Evolutionary conservation across 2,888 invertebrate species (phyloP), one percentile per base, ranked within the genome.

Genomic region (Volucella zonaria): DNA sequence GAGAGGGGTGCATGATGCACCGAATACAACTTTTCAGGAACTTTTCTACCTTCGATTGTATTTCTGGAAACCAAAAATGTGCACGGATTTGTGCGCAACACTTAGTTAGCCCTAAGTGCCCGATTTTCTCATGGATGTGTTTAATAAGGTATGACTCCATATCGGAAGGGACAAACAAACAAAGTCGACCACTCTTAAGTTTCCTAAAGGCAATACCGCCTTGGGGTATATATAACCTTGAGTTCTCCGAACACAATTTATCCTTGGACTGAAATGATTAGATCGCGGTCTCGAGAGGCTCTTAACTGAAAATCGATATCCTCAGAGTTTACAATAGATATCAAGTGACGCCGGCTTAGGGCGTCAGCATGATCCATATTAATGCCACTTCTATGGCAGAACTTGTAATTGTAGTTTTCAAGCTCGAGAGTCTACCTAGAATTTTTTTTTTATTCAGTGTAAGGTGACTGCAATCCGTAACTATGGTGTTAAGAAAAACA

Each of bases 91-190:
- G 18, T 18, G 1, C 18, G 1, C 18, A 18, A 1, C 18, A 42
- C 56, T 87, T 82, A 10, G 31, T 54, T 3, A 59, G 15, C 8
- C 83, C 83, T 31, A 81, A 14, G 66, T 83, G 81, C 8, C 81
- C 81, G 9, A 85, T 61, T 10, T 66, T 70, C 6, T 79, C 81
- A n/a, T n/a, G n/a, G n/a, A 38, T 82, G 86, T 1, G 49, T 51
- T 64, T 70, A 40, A 87, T 78, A 1, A 87, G 51, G 9, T 77
- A 64, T 40, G 12, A 15, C 45, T 75, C 79, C 52, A 82, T 54
- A 2, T 49, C 49, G 4, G 58, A 9, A 12, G 75, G 77, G 11
- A 82, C 76, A 62, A 74, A 86, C 40, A 86, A 76, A 1, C 38
- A 38, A 31, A 77, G 47, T 23, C 40, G 18, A 31, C n/a, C 45